phyloP scores from a whole-genome alignment of 2,113 vertebrate genomes.

The Ranitomeya variabilis region DNA sequence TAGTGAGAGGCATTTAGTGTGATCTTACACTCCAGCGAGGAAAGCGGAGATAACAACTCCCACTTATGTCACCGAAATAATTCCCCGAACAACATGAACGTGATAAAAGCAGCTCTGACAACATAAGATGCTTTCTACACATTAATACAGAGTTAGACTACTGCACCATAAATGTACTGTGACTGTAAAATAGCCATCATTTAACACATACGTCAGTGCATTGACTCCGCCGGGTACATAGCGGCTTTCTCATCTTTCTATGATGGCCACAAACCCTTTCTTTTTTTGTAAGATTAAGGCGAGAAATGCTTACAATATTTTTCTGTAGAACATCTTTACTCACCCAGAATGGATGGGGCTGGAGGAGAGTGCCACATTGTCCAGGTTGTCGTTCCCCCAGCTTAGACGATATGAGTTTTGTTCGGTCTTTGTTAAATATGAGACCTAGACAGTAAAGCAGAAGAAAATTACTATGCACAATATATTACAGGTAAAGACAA shows the following conservation, averaged over 20 bases:
- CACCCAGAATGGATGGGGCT: slow-evolving; percentile 96
- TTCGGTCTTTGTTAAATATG: slow-evolving; percentile 80
- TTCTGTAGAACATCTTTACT: slow-evolving; percentile 64
- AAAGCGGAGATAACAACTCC: not conserved
- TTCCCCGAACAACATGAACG: not conserved
- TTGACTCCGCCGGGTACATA: not conserved
- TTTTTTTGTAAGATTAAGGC: not conserved
- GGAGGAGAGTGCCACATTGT: slow-evolving; percentile 93
- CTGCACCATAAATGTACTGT: not conserved
- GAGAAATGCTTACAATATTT: not conserved
- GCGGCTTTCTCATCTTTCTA: not conserved
- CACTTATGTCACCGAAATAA: not conserved
- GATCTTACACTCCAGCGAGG: not conserved
- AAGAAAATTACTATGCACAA: not conserved
- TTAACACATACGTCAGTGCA: not conserved
- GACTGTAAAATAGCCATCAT: not conserved
- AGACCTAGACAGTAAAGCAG: slow-evolving; percentile 70
- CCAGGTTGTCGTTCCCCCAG: slow-evolving; percentile 91
- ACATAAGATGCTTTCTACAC: not conserved
- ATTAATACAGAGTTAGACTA: not conserved
- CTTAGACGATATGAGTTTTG: slow-evolving; percentile 86
- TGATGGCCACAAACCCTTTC: not conserved
- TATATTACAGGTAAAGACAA: not conserved
- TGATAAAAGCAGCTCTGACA: not conserved
- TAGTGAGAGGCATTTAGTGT: not conserved